Evolutionary conservation across 2,113 vertebrate species (phyloP), one percentile per base, ranked within the genome.

Genomic region (Coregonus clupeaformis): DNA sequence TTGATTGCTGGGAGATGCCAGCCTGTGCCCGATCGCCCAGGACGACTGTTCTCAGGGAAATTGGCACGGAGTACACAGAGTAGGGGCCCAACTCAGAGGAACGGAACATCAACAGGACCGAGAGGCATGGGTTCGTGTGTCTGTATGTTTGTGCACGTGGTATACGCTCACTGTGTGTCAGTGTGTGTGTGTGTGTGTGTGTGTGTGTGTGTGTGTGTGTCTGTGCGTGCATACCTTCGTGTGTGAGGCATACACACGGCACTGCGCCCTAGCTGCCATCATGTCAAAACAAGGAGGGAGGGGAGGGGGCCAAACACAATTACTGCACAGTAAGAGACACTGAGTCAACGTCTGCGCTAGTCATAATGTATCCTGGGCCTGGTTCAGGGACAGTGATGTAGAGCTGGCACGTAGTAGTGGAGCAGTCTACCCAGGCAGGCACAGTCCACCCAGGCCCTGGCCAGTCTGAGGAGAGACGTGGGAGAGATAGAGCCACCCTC

Each of bases 1-100:
- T 85, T 86, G 83, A 78, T 84, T 71, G 66, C 68, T 60, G 14
- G 45, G 22, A n/a, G 36, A 30, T 42, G 30, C 27, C 9, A 24
- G 36, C 14, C 68, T 5, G n/a, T 55, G 52, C 27, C 70, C 20
- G 7, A 18, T 22, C n/a, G 11, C 13, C 29, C 6, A 5, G n/a
- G n/a, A 60, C 57, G 20, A n/a, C n/a, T 9, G 57, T 60, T 11
- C n/a, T 60, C 57, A 60, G 6, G 49, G n/a, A 60, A 60, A 22
- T 16, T 60, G 57, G n/a, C 57, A 22, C 3, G 57, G 57, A 22
- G 57, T 52, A 22, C 57, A 60, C 20, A 60, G 57, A 11, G 57
- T 16, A 7, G 57, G 7, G n/a, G 57, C 16, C 49, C 16, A 52
- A 3, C 49, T 52, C 16, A 18, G 49, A 18, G 49, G 49, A 52